A percentile compares a stretch with the other conserved stretches of the same genome.
phyloP scores from a whole-genome alignment of 1,140 invertebrate species.

The Tachypleus tridentatus region DNA sequence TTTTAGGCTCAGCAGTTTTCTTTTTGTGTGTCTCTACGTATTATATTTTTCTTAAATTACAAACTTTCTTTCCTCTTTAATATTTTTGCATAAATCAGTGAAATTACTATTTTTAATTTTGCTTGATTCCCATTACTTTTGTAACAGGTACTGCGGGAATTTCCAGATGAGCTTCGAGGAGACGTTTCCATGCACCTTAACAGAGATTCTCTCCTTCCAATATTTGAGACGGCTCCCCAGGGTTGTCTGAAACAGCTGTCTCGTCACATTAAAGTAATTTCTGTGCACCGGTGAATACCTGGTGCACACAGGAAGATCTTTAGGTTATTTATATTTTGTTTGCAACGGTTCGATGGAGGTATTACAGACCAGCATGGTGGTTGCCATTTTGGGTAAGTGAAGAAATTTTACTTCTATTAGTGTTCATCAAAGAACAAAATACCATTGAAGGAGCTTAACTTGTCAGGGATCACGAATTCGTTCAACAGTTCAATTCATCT shows the following conservation, averaged over 20 bases:
- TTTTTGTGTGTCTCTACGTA: too few relatives aligned
- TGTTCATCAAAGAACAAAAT: too few relatives aligned
- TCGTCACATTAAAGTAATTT: slow-evolving; percentile 82
- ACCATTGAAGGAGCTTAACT: too few relatives aligned
- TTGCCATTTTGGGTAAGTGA: slow-evolving; percentile 84
- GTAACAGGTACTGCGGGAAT: slow-evolving; percentile 79
- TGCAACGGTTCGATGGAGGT: slow-evolving; percentile 98
- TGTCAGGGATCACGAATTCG: too few relatives aligned
- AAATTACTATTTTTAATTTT: too few relatives aligned
- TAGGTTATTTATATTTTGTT: slow-evolving; percentile 91
- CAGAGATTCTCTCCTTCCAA: slow-evolving; percentile 80
- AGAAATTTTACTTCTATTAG: too few relatives aligned
- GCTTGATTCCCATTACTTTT: too few relatives aligned
- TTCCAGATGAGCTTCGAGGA: slow-evolving; percentile 86
- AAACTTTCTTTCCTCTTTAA: too few relatives aligned
- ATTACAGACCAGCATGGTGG: slow-evolving; percentile 93
- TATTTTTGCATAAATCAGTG: too few relatives aligned
- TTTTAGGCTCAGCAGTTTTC: too few relatives aligned
- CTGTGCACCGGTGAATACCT: slow-evolving; percentile 90
- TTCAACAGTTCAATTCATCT: too few relatives aligned
- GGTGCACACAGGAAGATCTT: slow-evolving; percentile 89
- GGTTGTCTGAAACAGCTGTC: slow-evolving; percentile 84
- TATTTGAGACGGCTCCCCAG: slow-evolving; percentile 78
- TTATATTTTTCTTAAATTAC: too few relatives aligned
- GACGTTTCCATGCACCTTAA: slow-evolving; percentile 93